These are phyloP conservation scores for Marcusenius ussheri DNA, from an alignment of 2,113 vertebrate genomes.

Conservation along the genomic window DNA sequence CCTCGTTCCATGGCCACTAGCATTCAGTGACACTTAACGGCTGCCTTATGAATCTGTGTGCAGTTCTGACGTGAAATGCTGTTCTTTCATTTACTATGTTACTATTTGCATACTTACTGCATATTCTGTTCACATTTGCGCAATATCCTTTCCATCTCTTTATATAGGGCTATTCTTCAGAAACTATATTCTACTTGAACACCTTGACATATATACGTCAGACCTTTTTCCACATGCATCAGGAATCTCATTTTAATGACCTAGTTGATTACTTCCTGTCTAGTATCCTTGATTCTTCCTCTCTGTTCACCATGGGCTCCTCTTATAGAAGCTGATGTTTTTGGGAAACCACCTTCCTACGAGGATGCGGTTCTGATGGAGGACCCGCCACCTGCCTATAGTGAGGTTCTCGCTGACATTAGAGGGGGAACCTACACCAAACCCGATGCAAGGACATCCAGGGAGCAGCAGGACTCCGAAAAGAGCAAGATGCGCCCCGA, in stretches of 20 bases:
- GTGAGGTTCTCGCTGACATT: conserved; percentile 82
- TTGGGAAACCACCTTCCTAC: conserved; percentile 83
- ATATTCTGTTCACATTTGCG: background rate
- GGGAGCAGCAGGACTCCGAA: conserved; percentile 42
- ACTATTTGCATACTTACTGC: background rate
- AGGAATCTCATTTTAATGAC: background rate
- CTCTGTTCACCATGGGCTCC: background rate
- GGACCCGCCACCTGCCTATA: conserved; percentile 88
- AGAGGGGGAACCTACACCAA: conserved; percentile 74
- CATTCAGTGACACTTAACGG: background rate
- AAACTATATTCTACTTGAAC: background rate
- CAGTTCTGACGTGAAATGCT: background rate
- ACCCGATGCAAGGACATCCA: conserved; percentile 25
- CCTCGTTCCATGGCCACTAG: background rate
- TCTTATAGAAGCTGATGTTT: conserved; percentile 67
- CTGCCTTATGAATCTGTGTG: background rate
- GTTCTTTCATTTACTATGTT: background rate
- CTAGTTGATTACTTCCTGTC: background rate
- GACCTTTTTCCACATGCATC: background rate
- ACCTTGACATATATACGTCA: background rate
- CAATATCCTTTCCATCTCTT: background rate
- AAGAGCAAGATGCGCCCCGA: conserved; percentile 44
- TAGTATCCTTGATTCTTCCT: background rate
- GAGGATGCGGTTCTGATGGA: conserved; percentile 94
- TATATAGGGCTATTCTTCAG: background rate